Evolutionary conservation across 2,888 invertebrate genomes (phyloP).

Genomic region (Latrodectus hesperus): DNA sequence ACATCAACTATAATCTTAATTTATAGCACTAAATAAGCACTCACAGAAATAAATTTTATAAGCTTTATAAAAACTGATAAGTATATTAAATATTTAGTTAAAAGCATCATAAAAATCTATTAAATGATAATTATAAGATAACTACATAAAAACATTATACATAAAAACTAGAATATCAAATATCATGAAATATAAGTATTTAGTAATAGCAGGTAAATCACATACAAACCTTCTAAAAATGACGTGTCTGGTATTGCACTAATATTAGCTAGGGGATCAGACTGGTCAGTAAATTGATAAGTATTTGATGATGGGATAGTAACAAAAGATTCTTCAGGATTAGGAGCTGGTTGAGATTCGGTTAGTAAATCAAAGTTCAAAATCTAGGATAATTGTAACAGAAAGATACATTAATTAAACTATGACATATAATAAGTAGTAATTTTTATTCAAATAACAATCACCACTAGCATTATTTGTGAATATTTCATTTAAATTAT

Average conservation of each 20-base stretch:
- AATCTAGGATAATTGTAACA: conserved; percentile 9
- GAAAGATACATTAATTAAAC: background rate
- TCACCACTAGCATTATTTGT: background rate
- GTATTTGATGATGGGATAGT: conserved; percentile 31
- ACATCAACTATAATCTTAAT: too few species aligned
- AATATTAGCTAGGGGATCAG: conserved; percentile 32
- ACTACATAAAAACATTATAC: too few species aligned
- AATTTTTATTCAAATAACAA: background rate
- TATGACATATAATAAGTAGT: background rate
- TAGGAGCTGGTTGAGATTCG: conserved; percentile 19
- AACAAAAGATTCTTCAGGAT: conserved; percentile 42
- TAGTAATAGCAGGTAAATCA: too few species aligned
- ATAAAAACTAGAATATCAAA: too few species aligned
- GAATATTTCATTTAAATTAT: too few species aligned
- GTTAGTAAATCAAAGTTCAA: conserved; percentile 41
- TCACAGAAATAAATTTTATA: too few species aligned
- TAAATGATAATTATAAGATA: too few species aligned
- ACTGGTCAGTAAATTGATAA: background rate
- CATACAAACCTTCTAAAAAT: conserved; percentile 56
- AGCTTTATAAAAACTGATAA: too few species aligned
- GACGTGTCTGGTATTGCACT: conserved; percentile 33
- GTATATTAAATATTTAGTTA: too few species aligned
- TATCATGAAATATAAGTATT: too few species aligned
- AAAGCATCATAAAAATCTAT: too few species aligned
- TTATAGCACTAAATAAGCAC: too few species aligned